These are phyloP conservation scores for Erythrocercus mccallii DNA, from an alignment of 2,113 vertebrate species.

Conservation along the genomic window DNA sequence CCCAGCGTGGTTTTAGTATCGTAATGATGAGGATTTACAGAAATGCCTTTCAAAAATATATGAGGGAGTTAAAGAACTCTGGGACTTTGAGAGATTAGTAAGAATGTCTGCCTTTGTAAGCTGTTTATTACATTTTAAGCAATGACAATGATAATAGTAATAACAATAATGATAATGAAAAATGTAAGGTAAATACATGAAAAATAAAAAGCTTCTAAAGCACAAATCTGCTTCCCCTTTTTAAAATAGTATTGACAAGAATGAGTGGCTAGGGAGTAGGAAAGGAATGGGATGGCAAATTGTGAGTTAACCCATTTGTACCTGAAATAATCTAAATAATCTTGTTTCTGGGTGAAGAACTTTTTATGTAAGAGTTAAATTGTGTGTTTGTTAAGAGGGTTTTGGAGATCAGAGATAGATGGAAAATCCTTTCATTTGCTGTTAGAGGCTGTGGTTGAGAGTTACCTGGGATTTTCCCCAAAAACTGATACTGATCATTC, in stretches of 20 bases:
- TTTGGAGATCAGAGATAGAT: neutral
- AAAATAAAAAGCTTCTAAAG: neutral
- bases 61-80: neutral
- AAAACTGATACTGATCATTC: neutral
- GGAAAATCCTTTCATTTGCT: neutral
- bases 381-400: neutral
- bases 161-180: neutral
- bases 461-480: slow-evolving; percentile 44
- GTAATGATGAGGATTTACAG: slow-evolving; percentile 6
- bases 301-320: neutral
- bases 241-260: neutral
- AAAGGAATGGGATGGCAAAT: neutral
- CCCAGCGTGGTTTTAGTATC: neutral
- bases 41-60: neutral
- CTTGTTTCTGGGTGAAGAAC: neutral
- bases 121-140: neutral
- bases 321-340: neutral
- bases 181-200: neutral
- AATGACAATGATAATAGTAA: neutral
- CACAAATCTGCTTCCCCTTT: neutral
- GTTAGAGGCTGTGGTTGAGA: neutral
- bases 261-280: neutral
- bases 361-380: neutral
- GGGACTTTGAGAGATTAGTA: neutral
- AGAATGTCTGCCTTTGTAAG: neutral